Evolutionary conservation across 2,888 invertebrate species (phyloP).

Genomic region (Pammene aurita): DNA sequence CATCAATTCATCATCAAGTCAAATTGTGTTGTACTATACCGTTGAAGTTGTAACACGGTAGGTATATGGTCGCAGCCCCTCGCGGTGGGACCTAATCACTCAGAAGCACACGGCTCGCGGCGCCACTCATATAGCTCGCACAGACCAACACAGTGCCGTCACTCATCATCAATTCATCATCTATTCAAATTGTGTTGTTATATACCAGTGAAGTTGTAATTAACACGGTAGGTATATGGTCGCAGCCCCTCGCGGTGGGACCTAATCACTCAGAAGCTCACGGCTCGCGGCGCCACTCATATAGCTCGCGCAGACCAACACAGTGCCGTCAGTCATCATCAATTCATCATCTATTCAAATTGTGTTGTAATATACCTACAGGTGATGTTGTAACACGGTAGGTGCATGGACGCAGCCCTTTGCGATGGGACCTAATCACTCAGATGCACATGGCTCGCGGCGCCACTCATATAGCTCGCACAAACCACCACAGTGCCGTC

Average conservation of each 20-base stretch:
- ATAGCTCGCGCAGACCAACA: conserved; percentile 13
- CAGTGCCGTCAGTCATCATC: neutral
- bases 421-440: conserved; percentile 1
- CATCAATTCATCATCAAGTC: too few relatives aligned
- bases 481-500: neutral
- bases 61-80: conserved; percentile 22
- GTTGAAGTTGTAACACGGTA: too few relatives aligned
- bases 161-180: neutral
- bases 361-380: too few relatives aligned
- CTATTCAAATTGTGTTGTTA: too few relatives aligned
- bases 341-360: too few relatives aligned
- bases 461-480: conserved; percentile 16
- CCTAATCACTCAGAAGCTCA: conserved; percentile 38
- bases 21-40: too few relatives aligned
- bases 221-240: neutral
- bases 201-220: too few relatives aligned
- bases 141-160: neutral
- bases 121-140: conserved; percentile 16
- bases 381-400: too few relatives aligned
- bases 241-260: conserved; percentile 23
- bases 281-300: conserved; percentile 24
- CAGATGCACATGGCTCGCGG: conserved; percentile 35
- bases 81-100: conserved; percentile 30
- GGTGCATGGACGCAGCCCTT: too few relatives aligned
- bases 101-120: conserved; percentile 37